These are phyloP conservation scores for Diglossa brunneiventris DNA, from an alignment of 2,113 vertebrate species.

Conservation along the genomic window DNA sequence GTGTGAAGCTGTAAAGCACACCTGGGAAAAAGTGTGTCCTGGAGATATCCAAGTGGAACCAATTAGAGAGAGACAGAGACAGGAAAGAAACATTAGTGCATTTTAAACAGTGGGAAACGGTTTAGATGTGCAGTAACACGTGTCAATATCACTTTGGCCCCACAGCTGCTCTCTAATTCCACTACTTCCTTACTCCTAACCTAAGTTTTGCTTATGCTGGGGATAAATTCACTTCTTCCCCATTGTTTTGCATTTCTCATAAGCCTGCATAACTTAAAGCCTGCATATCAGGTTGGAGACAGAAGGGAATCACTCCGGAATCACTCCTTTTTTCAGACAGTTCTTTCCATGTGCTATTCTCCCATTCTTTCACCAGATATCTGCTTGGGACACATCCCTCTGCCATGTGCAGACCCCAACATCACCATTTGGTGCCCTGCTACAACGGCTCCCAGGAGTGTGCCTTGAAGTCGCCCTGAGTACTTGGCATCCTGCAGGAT, in stretches of 20 bases:
- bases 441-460: rapidly evolving
- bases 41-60: background rate
- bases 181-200: background rate
- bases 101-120: background rate
- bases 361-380: background rate
- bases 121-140: background rate
- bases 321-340: background rate
- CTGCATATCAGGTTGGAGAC: background rate
- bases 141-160: background rate
- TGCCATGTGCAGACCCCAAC: rapidly evolving
- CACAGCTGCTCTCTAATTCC: background rate
- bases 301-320: background rate
- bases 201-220: background rate
- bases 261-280: background rate
- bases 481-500: background rate
- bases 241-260: background rate
- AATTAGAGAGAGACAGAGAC: background rate
- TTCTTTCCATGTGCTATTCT: background rate
- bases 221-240: background rate
- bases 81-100: rapidly evolving
- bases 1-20: background rate
- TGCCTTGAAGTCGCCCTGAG: rapidly evolving
- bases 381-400: background rate
- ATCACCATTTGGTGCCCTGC: rapidly evolving
- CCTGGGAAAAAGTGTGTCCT: background rate